phyloP scores from a whole-genome alignment of 2,888 invertebrate genomes.

The Drosophila hamatofila region DNA sequence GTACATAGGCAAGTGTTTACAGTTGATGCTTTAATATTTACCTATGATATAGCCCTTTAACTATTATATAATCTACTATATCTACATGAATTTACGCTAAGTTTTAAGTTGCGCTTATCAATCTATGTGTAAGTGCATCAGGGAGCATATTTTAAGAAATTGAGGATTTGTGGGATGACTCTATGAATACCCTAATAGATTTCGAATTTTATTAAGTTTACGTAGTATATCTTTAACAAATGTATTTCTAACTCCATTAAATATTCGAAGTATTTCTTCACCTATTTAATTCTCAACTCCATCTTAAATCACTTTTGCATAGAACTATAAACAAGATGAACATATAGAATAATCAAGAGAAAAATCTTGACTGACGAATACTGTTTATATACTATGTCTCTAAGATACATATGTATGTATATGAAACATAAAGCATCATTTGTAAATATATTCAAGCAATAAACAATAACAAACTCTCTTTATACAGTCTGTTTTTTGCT shows the following conservation, averaged over 20 bases:
- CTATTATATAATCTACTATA: not conserved
- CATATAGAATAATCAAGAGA: too few species aligned
- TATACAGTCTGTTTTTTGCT: not conserved
- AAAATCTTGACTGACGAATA: too few species aligned
- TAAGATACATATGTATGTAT: too few species aligned
- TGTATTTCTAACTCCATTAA: not conserved
- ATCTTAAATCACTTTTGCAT: too few species aligned
- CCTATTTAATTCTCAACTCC: not conserved
- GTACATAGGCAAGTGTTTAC: constrained; percentile 4
- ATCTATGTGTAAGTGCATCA: not conserved
- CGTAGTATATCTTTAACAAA: not conserved
- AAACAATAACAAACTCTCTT: not conserved
- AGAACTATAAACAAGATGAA: too few species aligned
- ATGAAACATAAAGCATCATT: too few species aligned
- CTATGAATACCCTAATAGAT: not conserved
- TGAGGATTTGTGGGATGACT: not conserved
- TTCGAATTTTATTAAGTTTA: not conserved
- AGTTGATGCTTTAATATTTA: constrained; percentile 1
- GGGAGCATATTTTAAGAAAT: not conserved
- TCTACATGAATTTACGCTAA: not conserved
- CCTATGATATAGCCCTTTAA: not conserved
- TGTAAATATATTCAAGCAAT: too few species aligned
- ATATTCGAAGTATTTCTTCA: not conserved
- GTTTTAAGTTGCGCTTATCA: not conserved
- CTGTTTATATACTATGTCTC: too few species aligned